Evolutionary conservation across 2,888 invertebrate species (phyloP).

Genomic region (Drosophila nr. perissopoda): DNA sequence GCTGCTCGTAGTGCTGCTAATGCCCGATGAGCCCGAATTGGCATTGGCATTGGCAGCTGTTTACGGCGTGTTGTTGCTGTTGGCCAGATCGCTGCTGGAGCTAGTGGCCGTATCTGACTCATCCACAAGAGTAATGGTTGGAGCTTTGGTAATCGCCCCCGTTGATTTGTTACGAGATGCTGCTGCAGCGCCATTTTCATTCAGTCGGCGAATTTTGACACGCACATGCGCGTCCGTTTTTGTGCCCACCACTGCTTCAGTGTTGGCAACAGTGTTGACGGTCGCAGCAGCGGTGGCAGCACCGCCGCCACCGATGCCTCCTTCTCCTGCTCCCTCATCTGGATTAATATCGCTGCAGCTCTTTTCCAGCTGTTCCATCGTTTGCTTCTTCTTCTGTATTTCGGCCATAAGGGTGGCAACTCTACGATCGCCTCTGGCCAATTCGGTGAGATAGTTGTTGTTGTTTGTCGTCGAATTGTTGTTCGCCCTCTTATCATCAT

Average conservation of each 20-base stretch:
- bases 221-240: slow-evolving; percentile 97
- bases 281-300: background rate
- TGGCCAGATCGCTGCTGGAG: slow-evolving; percentile 41
- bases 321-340: slow-evolving; percentile 67
- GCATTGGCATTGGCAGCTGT: slow-evolving; percentile 11
- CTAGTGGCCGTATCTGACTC: slow-evolving; percentile 82
- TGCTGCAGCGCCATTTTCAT: slow-evolving; percentile 8
- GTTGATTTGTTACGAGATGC: slow-evolving; percentile 27
- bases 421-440: slow-evolving; percentile 96
- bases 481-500: slow-evolving; percentile 90
- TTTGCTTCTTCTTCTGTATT: slow-evolving; percentile 98
- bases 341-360: slow-evolving; percentile 53
- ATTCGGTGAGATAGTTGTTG: slow-evolving; percentile 91
- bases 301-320: slow-evolving; percentile 85
- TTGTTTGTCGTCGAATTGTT: too few relatives aligned
- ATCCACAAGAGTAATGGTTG: slow-evolving; percentile 83
- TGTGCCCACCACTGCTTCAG: slow-evolving; percentile 91
- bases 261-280: slow-evolving; percentile 87
- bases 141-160: slow-evolving; percentile 6
- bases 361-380: slow-evolving; percentile 86
- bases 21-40: slow-evolving; percentile 15
- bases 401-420: slow-evolving; percentile 97
- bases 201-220: slow-evolving; percentile 93
- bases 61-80: slow-evolving; percentile 42
- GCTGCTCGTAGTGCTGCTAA: slow-evolving; percentile 36